A percentile compares a stretch with the other conserved stretches of the same genome.
Conservation (phyloP, 2,888 invertebrate species). For the Xestia xanthographa region DNA sequence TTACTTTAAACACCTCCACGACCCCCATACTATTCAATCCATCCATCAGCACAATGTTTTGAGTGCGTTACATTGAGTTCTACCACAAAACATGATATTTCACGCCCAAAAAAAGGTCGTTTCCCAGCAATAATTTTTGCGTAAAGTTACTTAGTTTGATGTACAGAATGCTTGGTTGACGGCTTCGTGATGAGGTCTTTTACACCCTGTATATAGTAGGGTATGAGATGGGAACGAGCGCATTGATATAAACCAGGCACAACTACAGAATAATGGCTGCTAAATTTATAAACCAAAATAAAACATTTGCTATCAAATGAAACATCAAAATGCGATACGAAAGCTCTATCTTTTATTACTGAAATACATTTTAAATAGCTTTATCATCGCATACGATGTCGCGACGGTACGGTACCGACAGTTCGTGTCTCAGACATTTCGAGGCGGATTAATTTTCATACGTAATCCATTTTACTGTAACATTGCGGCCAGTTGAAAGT, state of each 20-base stretch:
- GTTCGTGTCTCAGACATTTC: constrained; percentile 62
- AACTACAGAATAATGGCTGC: neutral
- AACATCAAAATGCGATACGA: neutral
- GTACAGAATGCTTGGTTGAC: no score
- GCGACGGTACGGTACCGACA: constrained; percentile 38
- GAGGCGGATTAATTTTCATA: constrained; percentile 64
- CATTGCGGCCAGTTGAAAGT: constrained; percentile 65
- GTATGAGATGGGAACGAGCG: neutral
- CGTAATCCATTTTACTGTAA: constrained; percentile 66
- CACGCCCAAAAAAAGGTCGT: no score
- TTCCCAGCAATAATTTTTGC: no score
- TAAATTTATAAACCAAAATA: constrained; percentile 5
- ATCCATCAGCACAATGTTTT: no score
- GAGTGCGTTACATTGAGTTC: no score
- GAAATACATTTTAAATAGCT: constrained; percentile 54
- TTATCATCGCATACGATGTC: constrained; percentile 46
- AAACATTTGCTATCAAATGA: neutral
- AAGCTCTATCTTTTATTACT: constrained; percentile 20
- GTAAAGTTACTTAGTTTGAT: no score
- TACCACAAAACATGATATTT: no score
- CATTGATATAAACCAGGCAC: neutral
- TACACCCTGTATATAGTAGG: no score
- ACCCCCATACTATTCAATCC: no score
- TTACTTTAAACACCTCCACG: no score
- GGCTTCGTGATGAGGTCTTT: no score